Percentiles rank a stretch among this genome's conserved stretches.
phyloP scores from a whole-genome alignment of 2,113 vertebrate species.

The Pseudorasbora parva region DNA sequence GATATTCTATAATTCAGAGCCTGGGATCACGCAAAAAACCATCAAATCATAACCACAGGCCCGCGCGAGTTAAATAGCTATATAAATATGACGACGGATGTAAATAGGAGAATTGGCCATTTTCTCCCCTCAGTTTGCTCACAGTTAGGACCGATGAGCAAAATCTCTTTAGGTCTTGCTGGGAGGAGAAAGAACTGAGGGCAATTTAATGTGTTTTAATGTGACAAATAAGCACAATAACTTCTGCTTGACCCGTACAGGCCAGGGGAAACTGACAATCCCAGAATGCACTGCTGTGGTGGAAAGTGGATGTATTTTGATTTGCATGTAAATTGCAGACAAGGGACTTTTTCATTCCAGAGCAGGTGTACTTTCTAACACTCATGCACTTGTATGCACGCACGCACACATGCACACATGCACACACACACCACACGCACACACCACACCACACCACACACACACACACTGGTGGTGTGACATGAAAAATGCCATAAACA shows the following conservation, averaged over 20 bases:
- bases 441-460: neutral
- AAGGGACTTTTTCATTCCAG: constrained; percentile 34
- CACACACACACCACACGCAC: neutral
- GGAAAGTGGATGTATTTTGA: constrained; percentile 7
- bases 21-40: constrained; percentile 35
- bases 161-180: constrained; percentile 18
- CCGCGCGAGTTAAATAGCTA: constrained; percentile 41
- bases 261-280: neutral
- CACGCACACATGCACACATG: neutral
- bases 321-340: constrained; percentile 45
- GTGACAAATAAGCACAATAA: constrained; percentile 8
- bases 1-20: constrained; percentile 49
- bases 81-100: constrained; percentile 42
- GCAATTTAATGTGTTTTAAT: constrained; percentile 30
- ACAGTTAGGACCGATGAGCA: neutral
- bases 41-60: constrained; percentile 38
- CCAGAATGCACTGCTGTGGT: constrained; percentile 17
- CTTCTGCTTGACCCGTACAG: constrained; percentile 2
- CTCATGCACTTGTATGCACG: constrained; percentile 8
- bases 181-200: neutral
- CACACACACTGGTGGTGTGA: neutral
- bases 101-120: constrained; percentile 40
- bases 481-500: constrained; percentile 30
- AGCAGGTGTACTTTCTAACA: constrained; percentile 25
- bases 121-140: neutral